These are phyloP conservation scores for Stomatorhinus ivindoensis DNA, from an alignment of 2,113 vertebrate genomes.

Conservation along the genomic window DNA sequence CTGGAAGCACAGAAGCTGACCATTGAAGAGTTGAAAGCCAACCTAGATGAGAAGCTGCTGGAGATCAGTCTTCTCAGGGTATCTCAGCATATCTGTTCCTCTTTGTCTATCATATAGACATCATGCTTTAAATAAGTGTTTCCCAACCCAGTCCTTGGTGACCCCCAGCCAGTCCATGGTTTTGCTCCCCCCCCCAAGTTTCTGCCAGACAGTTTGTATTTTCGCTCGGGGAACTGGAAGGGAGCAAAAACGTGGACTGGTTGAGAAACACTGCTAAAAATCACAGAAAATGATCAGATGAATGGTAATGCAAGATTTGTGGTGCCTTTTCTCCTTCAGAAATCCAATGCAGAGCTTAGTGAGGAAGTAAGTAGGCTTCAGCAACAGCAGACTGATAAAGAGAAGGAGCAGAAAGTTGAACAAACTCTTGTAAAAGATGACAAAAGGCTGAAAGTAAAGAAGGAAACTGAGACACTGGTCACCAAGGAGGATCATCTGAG, in stretches of 20 bases:
- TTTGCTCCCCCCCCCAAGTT: background rate
- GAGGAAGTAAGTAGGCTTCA: background rate
- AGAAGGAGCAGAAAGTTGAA: conserved; percentile 26
- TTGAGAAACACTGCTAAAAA: background rate
- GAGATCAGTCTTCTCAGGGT: conserved; percentile 45
- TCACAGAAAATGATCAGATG: background rate
- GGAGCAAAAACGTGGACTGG: background rate
- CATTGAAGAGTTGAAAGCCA: conserved; percentile 37
- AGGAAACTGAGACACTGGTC: background rate
- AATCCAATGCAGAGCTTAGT: background rate
- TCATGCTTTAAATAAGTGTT: background rate
- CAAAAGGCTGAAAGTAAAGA: background rate
- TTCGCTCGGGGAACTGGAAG: background rate
- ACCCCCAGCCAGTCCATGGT: background rate
- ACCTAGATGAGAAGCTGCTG: conserved; percentile 33
- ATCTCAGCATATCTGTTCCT: conserved; percentile 5
- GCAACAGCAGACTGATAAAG: conserved; percentile 29
- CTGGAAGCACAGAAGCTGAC: conserved; percentile 30
- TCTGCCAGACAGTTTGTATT: background rate
- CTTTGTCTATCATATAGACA: background rate
- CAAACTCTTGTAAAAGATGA: background rate
- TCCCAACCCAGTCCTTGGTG: background rate
- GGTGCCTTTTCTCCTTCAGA: background rate
- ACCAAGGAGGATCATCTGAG: background rate
- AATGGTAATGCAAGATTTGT: background rate